Percentiles rank a stretch among this genome's conserved stretches.
phyloP scores from a whole-genome alignment of 2,797 vertebrate genomes.

The Perodicticus potto region DNA sequence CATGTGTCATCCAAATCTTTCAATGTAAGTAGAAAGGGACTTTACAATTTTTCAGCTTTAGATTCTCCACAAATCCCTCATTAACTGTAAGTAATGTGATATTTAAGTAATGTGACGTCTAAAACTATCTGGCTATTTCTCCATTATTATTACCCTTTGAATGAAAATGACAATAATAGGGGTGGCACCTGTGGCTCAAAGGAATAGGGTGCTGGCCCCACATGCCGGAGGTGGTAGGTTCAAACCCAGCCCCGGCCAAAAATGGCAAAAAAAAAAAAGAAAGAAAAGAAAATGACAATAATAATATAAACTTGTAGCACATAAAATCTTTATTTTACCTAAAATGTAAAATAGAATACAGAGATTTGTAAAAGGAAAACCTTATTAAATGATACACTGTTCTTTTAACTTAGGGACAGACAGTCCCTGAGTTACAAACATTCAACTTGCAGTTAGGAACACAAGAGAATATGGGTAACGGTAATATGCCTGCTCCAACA shows the following conservation, averaged over 20 bases:
- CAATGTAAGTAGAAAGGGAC: neutral
- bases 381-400: neutral
- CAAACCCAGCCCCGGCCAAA: too few relatives aligned
- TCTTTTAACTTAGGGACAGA: neutral
- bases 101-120: neutral
- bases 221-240: too few relatives aligned
- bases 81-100: constrained; percentile 10
- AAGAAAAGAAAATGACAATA: neutral
- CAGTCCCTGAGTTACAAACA: too few relatives aligned
- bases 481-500: too few relatives aligned
- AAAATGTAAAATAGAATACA: constrained; percentile 20
- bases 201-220: too few relatives aligned
- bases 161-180: too few relatives aligned
- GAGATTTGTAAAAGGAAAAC: neutral
- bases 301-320: neutral
- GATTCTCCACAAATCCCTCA: neutral
- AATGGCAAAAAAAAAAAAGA: too few relatives aligned
- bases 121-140: neutral
- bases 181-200: too few relatives aligned
- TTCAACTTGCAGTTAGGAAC: too few relatives aligned
- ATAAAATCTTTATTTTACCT: neutral
- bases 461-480: too few relatives aligned
- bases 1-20: neutral
- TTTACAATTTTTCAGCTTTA: neutral
- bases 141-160: neutral